Base-by-base conservation (phyloP, 2,888 invertebrate genomes). In the Torymus tubicola region DNA sequence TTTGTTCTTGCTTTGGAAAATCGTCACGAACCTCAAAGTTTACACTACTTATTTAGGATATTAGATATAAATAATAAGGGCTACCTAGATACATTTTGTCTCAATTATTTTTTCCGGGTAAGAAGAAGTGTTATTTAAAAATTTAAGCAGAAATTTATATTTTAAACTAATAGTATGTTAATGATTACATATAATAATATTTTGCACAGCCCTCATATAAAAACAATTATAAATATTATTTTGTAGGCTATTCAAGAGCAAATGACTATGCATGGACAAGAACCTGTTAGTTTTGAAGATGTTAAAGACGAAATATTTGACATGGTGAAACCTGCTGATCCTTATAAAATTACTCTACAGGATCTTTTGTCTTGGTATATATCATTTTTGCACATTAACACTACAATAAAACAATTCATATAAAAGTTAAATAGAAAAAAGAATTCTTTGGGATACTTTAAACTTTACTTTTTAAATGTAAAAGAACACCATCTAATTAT, bases 271-370 rank as follows among this genome's bases (percentile, higher is more conserved):
- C 96, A 97, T 89, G 96, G 96, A 50, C 96, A 96, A n/a, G 97
- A 97, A 84, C 95, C 96, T 0, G 96, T 98, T 0, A 95, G 94
- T 85, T 98, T 98, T 90, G 96, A 97, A 85, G 98, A 99, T 91
- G 96, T 99, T 0, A 98, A 98, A 90, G 98, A 99, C 92, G 98
- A 99, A 92, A 96, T 99, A 85, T 99, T 98, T 92, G 99, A 99
- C 92, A 99, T 99, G 98, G 97, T 98, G 1, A 95, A 97, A 83
- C 98, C 98, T 0, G 94, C 93, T 80, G 94, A 98, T 90, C 96
- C 97, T 0, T 92, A 94, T 12, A 94, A 94, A 89, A 98, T 99
- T 84, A 98, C 97, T 0, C 91, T 98, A 2, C 94, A 95, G 85
- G 98, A 99, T 92, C 93, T 99, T 74, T 93, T 97, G 68, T 92